A percentile compares a stretch with the other conserved stretches of the same genome.
These are phyloP conservation scores for Linepithema humile DNA, from an alignment of 1,140 invertebrate genomes.

Conservation along the genomic window DNA sequence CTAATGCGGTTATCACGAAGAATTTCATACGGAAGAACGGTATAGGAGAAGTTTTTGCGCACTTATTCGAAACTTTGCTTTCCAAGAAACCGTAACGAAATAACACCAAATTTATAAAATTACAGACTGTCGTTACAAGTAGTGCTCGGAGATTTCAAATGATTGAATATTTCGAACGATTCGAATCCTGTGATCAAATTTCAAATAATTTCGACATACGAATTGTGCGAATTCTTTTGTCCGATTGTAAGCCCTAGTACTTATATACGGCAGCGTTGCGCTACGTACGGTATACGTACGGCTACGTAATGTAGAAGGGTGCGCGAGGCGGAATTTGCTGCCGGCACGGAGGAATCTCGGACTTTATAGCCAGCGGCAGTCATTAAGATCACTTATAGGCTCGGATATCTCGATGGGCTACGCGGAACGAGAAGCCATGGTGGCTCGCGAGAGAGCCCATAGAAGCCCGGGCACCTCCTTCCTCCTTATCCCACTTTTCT, in stretches of 20 bases:
- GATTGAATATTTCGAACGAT: too few relatives aligned
- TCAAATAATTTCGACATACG: too few relatives aligned
- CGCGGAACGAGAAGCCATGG: constrained; percentile 36
- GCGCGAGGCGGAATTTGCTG: constrained; percentile 41
- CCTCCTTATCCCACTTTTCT: too few relatives aligned
- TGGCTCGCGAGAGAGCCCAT: constrained; percentile 15
- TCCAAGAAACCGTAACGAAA: neutral
- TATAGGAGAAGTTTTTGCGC: neutral
- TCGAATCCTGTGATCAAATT: too few relatives aligned
- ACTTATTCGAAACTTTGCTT: neutral
- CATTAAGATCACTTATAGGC: constrained; percentile 64
- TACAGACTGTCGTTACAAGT: neutral
- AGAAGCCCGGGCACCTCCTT: neutral
- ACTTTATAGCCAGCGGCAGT: constrained; percentile 57
- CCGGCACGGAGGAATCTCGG: constrained; percentile 40
- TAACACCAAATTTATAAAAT: neutral
- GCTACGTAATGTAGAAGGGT: constrained; percentile 23
- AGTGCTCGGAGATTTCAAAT: neutral
- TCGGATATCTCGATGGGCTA: constrained; percentile 57
- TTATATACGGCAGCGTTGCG: neutral
- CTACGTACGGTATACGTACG: too few relatives aligned
- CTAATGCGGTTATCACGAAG: constrained; percentile 38
- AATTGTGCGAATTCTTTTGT: too few relatives aligned
- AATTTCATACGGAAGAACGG: constrained; percentile 43
- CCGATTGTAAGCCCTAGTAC: constrained; percentile 15